Evolutionary conservation across 2,113 vertebrate species (phyloP).

Genomic region (Anser cygnoides): DNA sequence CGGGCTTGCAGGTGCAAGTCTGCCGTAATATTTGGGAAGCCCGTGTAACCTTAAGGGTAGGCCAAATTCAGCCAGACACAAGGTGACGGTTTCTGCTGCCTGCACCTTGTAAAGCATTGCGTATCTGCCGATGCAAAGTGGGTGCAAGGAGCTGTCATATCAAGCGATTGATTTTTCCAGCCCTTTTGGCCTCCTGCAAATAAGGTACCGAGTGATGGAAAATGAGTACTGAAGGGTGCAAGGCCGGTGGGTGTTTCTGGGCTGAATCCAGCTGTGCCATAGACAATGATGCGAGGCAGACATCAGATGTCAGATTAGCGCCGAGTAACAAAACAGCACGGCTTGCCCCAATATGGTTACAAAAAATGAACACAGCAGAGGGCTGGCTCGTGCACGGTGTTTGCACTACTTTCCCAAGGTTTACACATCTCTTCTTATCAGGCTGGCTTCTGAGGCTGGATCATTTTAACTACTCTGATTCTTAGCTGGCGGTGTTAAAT

Average conservation of each 20-base stretch:
- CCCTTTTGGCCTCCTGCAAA: not conserved
- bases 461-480: not conserved
- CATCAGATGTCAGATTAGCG: slow-evolving; percentile 1
- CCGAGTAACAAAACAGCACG: not conserved
- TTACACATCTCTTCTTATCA: not conserved
- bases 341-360: slow-evolving; percentile 22
- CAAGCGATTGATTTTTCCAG: not conserved
- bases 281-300: not conserved
- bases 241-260: not conserved
- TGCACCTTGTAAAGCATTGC: rapidly evolving
- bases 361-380: slow-evolving; percentile 3
- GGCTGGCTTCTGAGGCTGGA: not conserved
- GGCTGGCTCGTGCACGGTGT: not conserved
- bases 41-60: not conserved
- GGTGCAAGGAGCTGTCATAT: not conserved
- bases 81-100: rapidly evolving
- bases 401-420: not conserved
- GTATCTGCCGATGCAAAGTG: not conserved
- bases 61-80: rapidly evolving
- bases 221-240: not conserved
- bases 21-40: not conserved
- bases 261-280: slow-evolving; percentile 37
- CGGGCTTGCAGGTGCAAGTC: not conserved
- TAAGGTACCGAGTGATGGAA: not conserved
- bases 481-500: not conserved